These are phyloP conservation scores for Lamellibrachia luymesi DNA, from an alignment of 1,140 invertebrate species.

Conservation along the genomic window DNA sequence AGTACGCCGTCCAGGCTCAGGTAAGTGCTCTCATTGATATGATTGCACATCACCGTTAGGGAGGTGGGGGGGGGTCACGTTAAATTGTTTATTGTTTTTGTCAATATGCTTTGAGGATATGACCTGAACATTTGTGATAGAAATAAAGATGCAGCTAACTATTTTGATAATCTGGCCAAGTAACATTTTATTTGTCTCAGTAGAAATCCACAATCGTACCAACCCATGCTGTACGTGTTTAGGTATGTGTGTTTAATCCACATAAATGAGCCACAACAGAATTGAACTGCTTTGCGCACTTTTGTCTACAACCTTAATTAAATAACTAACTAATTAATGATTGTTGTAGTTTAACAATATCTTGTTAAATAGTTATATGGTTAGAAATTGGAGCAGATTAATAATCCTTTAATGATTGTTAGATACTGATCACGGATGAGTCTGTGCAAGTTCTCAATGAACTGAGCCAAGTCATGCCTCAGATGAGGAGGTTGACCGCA, in stretches of 20 bases:
- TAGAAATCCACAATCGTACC: not conserved
- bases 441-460: conserved; percentile 36
- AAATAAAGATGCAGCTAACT: not conserved
- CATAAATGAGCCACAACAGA: no score
- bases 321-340: no score
- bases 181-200: not conserved
- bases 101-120: not conserved
- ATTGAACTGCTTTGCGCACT: no score
- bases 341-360: no score
- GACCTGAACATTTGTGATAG: no score
- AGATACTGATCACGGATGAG: conserved; percentile 47
- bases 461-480: conserved; percentile 38
- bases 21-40: not conserved
- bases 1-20: conserved; percentile 25
- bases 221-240: no score
- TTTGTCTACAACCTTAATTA: no score
- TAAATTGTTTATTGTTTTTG: not conserved
- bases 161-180: not conserved
- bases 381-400: no score
- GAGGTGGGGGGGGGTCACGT: not conserved
- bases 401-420: conserved; percentile 8
- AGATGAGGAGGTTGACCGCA: conserved; percentile 35
- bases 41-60: not conserved
- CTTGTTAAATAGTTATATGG: no score
- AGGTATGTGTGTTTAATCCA: no score